Conservation (phyloP, 2,888 invertebrate genomes). For the Eretmocerus hayati region DNA sequence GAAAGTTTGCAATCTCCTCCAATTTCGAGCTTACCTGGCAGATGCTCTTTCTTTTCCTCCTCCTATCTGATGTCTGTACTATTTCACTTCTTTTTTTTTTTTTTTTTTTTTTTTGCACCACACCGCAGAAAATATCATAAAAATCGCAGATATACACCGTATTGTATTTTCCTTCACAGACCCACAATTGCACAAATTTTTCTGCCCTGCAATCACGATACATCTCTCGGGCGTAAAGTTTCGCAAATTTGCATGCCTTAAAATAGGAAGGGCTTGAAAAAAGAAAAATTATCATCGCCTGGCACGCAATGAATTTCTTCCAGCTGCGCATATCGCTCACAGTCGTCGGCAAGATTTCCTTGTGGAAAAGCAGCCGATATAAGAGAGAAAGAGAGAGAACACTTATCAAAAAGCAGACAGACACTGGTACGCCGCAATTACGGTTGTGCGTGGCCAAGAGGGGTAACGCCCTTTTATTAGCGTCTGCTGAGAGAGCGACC, state of each 20-base stretch:
- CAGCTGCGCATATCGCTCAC: too few relatives aligned
- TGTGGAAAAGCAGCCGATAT: too few relatives aligned
- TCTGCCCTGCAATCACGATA: neutral
- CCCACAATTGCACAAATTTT: constrained; percentile 4
- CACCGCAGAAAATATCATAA: constrained; percentile 1
- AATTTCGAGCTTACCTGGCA: constrained; percentile 4
- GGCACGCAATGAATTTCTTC: constrained; percentile 7
- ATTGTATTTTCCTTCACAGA: too few relatives aligned
- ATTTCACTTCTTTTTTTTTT: neutral
- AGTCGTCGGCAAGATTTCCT: too few relatives aligned
- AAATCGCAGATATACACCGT: constrained; percentile 4
- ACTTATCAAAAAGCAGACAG: too few relatives aligned
- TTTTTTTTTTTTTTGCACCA: too few relatives aligned
- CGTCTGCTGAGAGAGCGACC: neutral
- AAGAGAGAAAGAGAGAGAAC: too few relatives aligned
- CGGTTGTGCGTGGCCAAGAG: neutral
- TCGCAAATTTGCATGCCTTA: neutral
- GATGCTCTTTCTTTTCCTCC: neutral
- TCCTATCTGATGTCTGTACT: neutral
- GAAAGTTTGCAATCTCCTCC: constrained; percentile 3
- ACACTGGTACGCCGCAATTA: neutral
- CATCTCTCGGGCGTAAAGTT: constrained; percentile 6
- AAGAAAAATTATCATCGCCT: neutral
- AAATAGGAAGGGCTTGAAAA: neutral
- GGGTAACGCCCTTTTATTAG: constrained; percentile 4